These are phyloP conservation scores for Lepilemur septentrionalis DNA, from an alignment of 2,797 vertebrate genomes.

Conservation along the genomic window DNA sequence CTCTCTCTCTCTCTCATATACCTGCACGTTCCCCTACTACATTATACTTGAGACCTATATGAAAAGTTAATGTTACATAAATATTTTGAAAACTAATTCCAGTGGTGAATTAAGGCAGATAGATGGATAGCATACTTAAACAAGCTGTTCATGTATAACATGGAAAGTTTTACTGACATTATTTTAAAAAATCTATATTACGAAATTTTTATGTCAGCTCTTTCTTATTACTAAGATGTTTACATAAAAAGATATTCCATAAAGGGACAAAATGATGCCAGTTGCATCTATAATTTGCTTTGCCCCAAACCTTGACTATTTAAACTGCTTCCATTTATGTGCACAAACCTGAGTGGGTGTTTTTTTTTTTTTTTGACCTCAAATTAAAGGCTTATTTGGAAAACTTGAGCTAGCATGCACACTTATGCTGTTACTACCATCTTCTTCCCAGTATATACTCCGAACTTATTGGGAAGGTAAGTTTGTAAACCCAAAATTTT, in stretches of 20 bases:
- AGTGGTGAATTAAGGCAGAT: not conserved
- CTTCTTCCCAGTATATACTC: constrained; percentile 32
- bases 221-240: constrained; percentile 51
- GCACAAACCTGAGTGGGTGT: not conserved
- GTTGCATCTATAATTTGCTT: constrained; percentile 51
- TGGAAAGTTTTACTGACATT: constrained; percentile 21
- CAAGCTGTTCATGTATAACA: constrained; percentile 18
- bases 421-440: not conserved
- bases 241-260: constrained; percentile 37
- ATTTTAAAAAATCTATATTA: constrained; percentile 21
- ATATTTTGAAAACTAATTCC: constrained; percentile 60
- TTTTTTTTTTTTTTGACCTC: constrained; percentile 43
- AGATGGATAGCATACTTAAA: constrained; percentile 40
- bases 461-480: constrained; percentile 35
- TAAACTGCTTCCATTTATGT: constrained; percentile 66
- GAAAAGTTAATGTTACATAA: constrained; percentile 25
- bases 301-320: constrained; percentile 53
- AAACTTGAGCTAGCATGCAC: constrained; percentile 66
- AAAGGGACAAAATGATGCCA: constrained; percentile 33
- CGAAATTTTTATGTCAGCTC: constrained; percentile 29
- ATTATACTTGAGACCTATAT: not conserved
- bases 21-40: not conserved
- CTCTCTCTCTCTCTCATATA: not conserved
- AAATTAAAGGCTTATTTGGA: constrained; percentile 73
- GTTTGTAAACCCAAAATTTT: constrained; percentile 42